Evolutionary conservation across 2,888 invertebrate genomes (phyloP), one percentile per base, ranked within the genome.

Genomic region (Malthinus flaveolus): DNA sequence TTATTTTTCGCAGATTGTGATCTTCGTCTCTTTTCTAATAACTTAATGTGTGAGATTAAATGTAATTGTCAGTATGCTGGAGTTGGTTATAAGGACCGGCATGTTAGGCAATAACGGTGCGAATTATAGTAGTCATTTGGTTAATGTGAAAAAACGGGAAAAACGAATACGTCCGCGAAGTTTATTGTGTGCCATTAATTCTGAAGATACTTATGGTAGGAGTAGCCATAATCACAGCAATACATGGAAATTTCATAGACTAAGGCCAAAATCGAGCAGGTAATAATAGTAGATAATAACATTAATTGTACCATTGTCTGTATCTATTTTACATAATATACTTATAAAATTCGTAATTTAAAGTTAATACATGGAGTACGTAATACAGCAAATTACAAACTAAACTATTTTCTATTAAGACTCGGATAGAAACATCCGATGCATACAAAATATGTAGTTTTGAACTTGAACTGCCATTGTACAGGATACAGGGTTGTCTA

Each of bases 221-320:
- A 73, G 70, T 49, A 70, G 70, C 49, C 76, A 77, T 62, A 74
- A 75, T 57, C 73, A 73, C 50, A 77, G 78, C 65, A 69, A 74
- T 65, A 78, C 78, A 10, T 78, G 78, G 78, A 78, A 77, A 63
- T 78, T 78, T 64, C 75, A 77, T 58, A 70, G 77, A 50, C 76
- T 75, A 8, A 68, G 73, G 52, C 75, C 75, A 10, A 78, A 76
- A 63, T 78, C 77, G 31, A 66, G 71, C 67, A 77, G 77, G 77
- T 76, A 74, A 61, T 57, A 44, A 44, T 48, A 9, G n/a, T 36
- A 11, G 23, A n/a, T 23, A 23, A 23, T 23, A 23, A 3, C 23
- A 23, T 2, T 23, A 23, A 23, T 23, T 23, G 23, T 23, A 5
- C 23, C 5, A 23, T 23, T 23, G 23, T 23, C 5, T 23, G n/a